Conservation (phyloP, 2,797 vertebrate species). For the Dicrostonyx torquatus region DNA sequence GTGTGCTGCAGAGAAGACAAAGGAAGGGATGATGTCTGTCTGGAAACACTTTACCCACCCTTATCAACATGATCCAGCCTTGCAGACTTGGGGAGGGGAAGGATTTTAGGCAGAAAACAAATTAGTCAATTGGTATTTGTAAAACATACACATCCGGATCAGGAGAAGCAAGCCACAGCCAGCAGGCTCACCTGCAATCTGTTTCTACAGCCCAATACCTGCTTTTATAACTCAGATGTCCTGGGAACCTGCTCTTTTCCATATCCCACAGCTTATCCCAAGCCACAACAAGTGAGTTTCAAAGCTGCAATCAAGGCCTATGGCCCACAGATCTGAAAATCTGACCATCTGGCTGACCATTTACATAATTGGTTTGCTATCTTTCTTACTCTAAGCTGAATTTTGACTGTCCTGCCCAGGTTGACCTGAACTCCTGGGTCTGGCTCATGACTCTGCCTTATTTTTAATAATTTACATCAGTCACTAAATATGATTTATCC, state of each 20-base stretch:
- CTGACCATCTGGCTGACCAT: not conserved
- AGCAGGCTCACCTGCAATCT: not conserved
- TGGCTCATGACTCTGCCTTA: not conserved
- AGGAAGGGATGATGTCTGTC: not conserved
- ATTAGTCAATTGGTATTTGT: not conserved
- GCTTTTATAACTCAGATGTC: not conserved
- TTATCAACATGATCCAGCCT: not conserved
- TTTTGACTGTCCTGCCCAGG: not conserved
- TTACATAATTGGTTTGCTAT: not conserved
- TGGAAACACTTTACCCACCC: not conserved
- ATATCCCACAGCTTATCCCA: not conserved
- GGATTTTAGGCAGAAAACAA: slow-evolving; percentile 7
- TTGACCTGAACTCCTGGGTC: not conserved
- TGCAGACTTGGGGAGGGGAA: no score
- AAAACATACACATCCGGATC: not conserved
- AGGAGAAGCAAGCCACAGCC: not conserved
- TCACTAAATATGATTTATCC: not conserved
- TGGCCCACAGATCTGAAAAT: not conserved
- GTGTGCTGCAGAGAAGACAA: not conserved
- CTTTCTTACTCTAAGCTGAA: not conserved
- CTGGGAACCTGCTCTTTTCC: not conserved
- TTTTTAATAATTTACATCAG: not conserved
- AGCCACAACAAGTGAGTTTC: not conserved
- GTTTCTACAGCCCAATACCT: not conserved
- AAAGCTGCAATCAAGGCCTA: not conserved